Conservation (phyloP, 2,888 invertebrate genomes). For the Synanthedon tipuliformis region DNA sequence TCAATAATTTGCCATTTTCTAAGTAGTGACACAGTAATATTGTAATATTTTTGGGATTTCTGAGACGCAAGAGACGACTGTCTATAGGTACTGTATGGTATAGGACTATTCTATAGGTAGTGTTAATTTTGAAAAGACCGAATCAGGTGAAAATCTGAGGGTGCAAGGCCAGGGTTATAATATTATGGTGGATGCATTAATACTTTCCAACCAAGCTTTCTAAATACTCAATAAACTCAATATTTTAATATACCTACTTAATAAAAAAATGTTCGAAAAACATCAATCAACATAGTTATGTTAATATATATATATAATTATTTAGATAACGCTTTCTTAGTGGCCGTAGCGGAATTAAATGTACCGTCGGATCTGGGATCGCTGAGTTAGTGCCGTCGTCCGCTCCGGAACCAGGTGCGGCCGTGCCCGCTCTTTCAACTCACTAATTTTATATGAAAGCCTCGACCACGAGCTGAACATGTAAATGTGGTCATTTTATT, state of each 20-base stretch:
- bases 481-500: slow-evolving; percentile 11
- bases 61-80: too few relatives aligned
- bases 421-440: slow-evolving; percentile 37
- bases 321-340: slow-evolving; percentile 1
- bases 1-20: too few relatives aligned
- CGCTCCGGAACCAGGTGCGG: slow-evolving; percentile 52
- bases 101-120: too few relatives aligned
- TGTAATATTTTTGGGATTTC: too few relatives aligned
- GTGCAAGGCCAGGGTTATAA: too few relatives aligned
- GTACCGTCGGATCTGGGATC: slow-evolving; percentile 47
- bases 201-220: too few relatives aligned
- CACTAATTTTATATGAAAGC: slow-evolving; percentile 42
- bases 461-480: slow-evolving; percentile 6
- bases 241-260: neutral
- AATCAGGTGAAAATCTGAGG: too few relatives aligned
- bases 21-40: too few relatives aligned
- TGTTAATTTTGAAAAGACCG: too few relatives aligned
- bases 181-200: too few relatives aligned
- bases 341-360: slow-evolving; percentile 42
- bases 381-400: slow-evolving; percentile 51
- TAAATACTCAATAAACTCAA: too few relatives aligned
- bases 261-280: neutral
- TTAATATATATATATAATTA: neutral
- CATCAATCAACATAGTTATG: neutral
- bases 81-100: too few relatives aligned